phyloP scores from a whole-genome alignment of 2,797 vertebrate genomes.

The Zenarchopterus dispar region DNA sequence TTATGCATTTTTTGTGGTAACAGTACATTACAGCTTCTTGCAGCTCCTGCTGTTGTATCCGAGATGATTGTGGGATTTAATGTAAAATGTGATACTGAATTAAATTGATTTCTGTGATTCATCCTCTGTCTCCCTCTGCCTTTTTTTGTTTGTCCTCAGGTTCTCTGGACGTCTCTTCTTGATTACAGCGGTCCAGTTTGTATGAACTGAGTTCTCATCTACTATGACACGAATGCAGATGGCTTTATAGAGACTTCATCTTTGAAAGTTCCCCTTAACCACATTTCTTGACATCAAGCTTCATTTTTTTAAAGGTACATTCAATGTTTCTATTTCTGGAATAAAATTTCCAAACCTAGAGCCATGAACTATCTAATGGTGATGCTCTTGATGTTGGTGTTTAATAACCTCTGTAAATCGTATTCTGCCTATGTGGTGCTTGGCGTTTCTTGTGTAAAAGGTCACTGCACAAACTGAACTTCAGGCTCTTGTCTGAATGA shows the following conservation, averaged over 20 bases:
- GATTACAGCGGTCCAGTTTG: constrained; percentile 30
- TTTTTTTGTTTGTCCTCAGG: constrained; percentile 1
- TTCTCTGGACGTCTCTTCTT: neutral
- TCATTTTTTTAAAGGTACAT: constrained; percentile 41
- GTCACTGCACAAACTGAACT: too few relatives aligned
- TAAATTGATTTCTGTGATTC: neutral
- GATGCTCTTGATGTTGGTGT: neutral
- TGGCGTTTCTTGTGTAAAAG: too few relatives aligned
- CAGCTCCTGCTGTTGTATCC: too few relatives aligned
- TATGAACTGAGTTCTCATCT: constrained; percentile 1
- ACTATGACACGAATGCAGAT: constrained; percentile 23
- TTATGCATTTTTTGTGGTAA: too few relatives aligned
- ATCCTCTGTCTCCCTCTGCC: neutral
- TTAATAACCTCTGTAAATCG: neutral
- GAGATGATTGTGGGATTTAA: too few relatives aligned
- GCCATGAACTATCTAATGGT: neutral
- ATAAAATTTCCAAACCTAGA: neutral
- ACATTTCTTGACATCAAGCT: constrained; percentile 23
- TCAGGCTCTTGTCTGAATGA: too few relatives aligned
- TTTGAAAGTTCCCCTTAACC: constrained; percentile 18
- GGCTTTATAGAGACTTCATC: constrained; percentile 30
- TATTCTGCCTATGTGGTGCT: too few relatives aligned
- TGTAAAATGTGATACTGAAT: too few relatives aligned
- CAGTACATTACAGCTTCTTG: too few relatives aligned
- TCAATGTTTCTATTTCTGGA: neutral